A percentile compares a stretch with the other conserved stretches of the same genome.
Conservation (phyloP, 2,888 invertebrate species). For the Drosophila lacicola region DNA sequence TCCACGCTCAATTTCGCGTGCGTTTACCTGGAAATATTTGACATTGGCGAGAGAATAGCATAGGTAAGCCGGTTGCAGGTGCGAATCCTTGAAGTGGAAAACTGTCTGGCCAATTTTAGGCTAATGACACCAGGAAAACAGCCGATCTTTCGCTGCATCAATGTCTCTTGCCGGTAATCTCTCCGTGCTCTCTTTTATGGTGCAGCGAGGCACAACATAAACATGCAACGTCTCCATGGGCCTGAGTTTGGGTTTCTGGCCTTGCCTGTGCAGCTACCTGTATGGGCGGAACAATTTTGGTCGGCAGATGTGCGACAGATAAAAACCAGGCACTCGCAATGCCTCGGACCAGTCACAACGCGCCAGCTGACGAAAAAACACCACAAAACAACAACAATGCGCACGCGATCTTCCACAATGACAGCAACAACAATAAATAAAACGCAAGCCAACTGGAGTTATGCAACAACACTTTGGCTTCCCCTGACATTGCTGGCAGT, state of each 20-base stretch:
- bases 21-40: constrained; percentile 65
- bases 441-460: constrained; percentile 53
- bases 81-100: constrained; percentile 65
- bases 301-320: constrained; percentile 61
- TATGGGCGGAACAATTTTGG: constrained; percentile 57
- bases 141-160: constrained; percentile 32
- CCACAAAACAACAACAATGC: constrained; percentile 23
- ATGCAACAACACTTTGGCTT: constrained; percentile 32
- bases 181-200: constrained; percentile 48
- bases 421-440: constrained; percentile 14
- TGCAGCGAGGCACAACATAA: constrained; percentile 69
- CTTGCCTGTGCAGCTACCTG: constrained; percentile 46
- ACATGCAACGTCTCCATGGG: constrained; percentile 30
- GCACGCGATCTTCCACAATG: constrained; percentile 57
- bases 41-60: constrained; percentile 33
- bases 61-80: constrained; percentile 20
- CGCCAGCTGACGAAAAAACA: constrained; percentile 28
- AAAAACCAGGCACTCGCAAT: constrained; percentile 61
- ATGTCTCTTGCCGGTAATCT: constrained; percentile 19
- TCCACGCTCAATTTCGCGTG: constrained; percentile 63
- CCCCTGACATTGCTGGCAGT: constrained; percentile 21
- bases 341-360: constrained; percentile 68
- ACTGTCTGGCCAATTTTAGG: constrained; percentile 68
- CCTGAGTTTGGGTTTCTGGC: constrained; percentile 6
- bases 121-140: constrained; percentile 78